Conservation (phyloP, 1,140 invertebrate species). For the Meloidogyne floridensis region DNA sequence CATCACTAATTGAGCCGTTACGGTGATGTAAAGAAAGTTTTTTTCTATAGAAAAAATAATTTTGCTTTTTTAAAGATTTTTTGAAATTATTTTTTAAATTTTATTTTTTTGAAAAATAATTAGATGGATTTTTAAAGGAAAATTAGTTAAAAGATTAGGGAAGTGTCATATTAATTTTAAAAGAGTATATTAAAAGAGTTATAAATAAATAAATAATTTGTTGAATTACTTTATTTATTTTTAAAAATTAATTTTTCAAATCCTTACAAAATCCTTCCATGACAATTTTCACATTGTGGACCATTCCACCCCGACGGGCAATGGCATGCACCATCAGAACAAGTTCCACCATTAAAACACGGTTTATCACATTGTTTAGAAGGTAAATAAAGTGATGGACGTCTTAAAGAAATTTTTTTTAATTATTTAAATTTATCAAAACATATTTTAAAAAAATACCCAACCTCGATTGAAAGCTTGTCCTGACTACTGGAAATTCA, state of each 20-base stretch:
- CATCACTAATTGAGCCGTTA: slow-evolving; percentile 55
- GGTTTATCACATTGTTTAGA: slow-evolving; percentile 57
- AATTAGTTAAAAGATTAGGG: background rate
- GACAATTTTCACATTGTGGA: slow-evolving; percentile 60
- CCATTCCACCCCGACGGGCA: slow-evolving; percentile 60
- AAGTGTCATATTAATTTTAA: too few relatives aligned
- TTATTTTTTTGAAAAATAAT: background rate
- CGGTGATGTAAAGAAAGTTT: slow-evolving; percentile 7
- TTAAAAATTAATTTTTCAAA: background rate
- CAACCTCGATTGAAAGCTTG: slow-evolving; percentile 38
- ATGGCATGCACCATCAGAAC: slow-evolving; percentile 42
- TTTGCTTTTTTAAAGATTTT: too few relatives aligned
- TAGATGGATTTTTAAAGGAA: background rate
- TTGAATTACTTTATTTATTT: too few relatives aligned
- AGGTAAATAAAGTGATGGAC: slow-evolving; percentile 14
- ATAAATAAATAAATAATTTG: too few relatives aligned
- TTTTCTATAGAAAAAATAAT: slow-evolving; percentile 26
- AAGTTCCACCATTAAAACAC: slow-evolving; percentile 60
- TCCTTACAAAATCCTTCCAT: slow-evolving; percentile 54
- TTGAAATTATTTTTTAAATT: too few relatives aligned
- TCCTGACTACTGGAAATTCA: background rate
- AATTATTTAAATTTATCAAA: background rate
- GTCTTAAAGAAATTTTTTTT: background rate
- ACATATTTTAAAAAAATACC: slow-evolving; percentile 6
- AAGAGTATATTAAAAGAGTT: too few relatives aligned